Evolutionary conservation across 2,888 invertebrate genomes (phyloP).

Genomic region (Conomelus anceps): DNA sequence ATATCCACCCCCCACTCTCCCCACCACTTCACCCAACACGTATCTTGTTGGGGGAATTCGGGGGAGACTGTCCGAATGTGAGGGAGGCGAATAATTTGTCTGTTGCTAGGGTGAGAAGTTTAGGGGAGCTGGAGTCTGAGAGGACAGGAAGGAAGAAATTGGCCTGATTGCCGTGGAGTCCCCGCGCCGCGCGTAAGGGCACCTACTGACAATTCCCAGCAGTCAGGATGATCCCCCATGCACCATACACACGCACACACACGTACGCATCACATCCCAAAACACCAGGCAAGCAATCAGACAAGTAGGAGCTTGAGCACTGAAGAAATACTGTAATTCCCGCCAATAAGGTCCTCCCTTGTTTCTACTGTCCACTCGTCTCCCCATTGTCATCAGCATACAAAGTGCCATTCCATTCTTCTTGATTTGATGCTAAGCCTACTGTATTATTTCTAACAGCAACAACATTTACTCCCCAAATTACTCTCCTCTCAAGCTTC

Average conservation of each 20-base stretch:
- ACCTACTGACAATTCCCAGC: not conserved
- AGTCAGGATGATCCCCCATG: not conserved
- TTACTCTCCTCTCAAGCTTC: too few species aligned
- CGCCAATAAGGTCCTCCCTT: not conserved
- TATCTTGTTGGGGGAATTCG: not conserved
- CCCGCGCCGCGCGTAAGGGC: not conserved
- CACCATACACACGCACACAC: not conserved
- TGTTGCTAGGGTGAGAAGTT: not conserved
- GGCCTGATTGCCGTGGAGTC: not conserved
- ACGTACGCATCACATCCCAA: not conserved
- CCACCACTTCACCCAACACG: not conserved
- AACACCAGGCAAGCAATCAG: not conserved
- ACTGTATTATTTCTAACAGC: not conserved
- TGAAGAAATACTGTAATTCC: not conserved
- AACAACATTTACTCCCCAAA: not conserved
- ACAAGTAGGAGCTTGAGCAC: not conserved
- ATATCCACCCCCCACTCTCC: not conserved
- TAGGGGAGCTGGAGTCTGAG: not conserved
- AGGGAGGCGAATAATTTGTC: not conserved
- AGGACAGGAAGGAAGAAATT: not conserved
- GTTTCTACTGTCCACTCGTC: not conserved
- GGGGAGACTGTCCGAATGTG: not conserved
- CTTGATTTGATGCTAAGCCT: not conserved
- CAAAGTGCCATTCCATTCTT: not conserved
- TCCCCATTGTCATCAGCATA: not conserved